Conservation (phyloP, 2,888 invertebrate species). For the Meliscaeva auricollis region DNA sequence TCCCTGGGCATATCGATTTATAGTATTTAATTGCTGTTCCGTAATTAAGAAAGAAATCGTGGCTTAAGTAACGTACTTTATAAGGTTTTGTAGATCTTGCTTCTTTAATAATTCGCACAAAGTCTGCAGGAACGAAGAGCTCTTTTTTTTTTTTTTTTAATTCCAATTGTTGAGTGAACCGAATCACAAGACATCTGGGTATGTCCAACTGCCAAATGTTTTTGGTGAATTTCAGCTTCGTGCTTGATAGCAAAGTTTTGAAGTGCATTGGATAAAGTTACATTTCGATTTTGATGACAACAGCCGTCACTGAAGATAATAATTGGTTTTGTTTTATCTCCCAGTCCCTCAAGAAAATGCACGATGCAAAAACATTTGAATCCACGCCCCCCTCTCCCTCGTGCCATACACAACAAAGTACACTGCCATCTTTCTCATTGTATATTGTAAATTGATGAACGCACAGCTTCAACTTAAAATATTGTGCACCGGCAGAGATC, state of each 20-base stretch:
- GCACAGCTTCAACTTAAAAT: slow-evolving; percentile 58
- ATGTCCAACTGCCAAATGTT: slow-evolving; percentile 31
- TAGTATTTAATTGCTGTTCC: slow-evolving; percentile 11
- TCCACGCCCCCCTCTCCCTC: slow-evolving; percentile 63
- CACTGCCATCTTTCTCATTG: slow-evolving; percentile 63
- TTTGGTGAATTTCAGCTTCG: slow-evolving; percentile 20
- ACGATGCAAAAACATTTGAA: slow-evolving; percentile 68
- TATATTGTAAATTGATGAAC: slow-evolving; percentile 65
- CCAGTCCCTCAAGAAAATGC: slow-evolving; percentile 44
- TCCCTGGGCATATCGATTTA: slow-evolving; percentile 31
- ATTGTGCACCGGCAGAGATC: slow-evolving; percentile 45
- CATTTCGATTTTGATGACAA: slow-evolving; percentile 44
- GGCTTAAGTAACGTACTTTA: slow-evolving; percentile 33
- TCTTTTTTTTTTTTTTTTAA: slow-evolving; percentile 29
- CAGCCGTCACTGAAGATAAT: slow-evolving; percentile 39
- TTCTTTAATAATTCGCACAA: slow-evolving; percentile 14
- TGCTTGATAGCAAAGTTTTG: neutral
- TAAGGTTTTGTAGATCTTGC: slow-evolving; percentile 11
- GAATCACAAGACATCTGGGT: slow-evolving; percentile 53
- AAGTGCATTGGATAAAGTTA: slow-evolving; percentile 37
- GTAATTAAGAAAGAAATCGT: slow-evolving; percentile 24
- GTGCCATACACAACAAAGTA: slow-evolving; percentile 64
- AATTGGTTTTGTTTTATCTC: slow-evolving; percentile 37
- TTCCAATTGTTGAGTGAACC: slow-evolving; percentile 43
- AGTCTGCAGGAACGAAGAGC: slow-evolving; percentile 34